Conservation (phyloP, 1,140 invertebrate species). For the Vanessa tameamea region DNA sequence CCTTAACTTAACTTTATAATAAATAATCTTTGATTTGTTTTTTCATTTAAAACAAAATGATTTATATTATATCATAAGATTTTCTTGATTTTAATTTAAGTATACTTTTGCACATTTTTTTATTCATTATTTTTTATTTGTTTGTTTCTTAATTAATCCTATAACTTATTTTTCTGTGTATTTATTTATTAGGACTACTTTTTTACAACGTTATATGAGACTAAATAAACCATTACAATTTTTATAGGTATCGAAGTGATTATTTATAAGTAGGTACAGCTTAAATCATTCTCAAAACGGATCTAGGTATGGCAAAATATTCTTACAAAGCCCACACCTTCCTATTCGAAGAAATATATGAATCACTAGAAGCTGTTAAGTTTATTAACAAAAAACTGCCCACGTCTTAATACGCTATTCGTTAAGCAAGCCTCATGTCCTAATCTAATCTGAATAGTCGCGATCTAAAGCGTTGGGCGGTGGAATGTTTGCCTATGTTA, state of each 20-base stretch:
- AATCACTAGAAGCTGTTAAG: neutral
- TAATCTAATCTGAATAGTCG: neutral
- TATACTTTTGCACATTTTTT: too few species aligned
- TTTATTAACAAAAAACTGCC: conserved; percentile 1
- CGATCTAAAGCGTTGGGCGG: neutral
- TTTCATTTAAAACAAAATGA: too few species aligned
- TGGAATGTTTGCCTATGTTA: conserved; percentile 7
- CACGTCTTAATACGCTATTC: neutral
- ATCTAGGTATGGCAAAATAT: conserved; percentile 17
- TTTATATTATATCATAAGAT: too few species aligned
- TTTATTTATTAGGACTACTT: too few species aligned
- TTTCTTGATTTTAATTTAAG: too few species aligned
- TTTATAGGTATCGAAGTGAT: neutral
- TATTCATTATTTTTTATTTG: too few species aligned
- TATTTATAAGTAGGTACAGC: neutral
- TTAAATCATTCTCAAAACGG: conserved; percentile 11
- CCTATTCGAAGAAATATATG: neutral
- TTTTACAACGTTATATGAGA: too few species aligned
- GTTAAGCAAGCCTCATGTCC: neutral
- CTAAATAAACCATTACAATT: too few species aligned
- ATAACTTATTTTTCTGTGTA: too few species aligned
- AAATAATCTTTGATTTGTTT: too few species aligned
- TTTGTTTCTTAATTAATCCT: too few species aligned
- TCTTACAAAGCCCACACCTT: conserved; percentile 8
- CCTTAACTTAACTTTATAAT: neutral